Conservation (phyloP, 2,113 vertebrate species). For the Pampusana beccarii region DNA sequence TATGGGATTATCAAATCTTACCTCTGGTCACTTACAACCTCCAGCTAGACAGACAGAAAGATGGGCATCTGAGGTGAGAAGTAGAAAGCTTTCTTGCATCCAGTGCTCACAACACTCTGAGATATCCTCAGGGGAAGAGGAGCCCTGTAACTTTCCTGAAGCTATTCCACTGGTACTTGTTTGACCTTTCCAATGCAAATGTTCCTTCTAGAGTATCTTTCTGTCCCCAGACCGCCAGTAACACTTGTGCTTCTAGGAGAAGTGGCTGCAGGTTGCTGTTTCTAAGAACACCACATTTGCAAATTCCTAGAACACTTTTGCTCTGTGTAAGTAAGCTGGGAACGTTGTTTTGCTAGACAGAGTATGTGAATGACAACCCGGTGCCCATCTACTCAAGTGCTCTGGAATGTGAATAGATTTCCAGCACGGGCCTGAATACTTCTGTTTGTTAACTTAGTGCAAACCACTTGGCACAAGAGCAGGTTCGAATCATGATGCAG, state of each 20-base stretch:
- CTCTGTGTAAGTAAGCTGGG: conserved; percentile 51
- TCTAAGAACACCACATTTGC: conserved; percentile 62
- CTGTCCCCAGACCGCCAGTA: background rate
- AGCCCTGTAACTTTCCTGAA: background rate
- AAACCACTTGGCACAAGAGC: conserved; percentile 48
- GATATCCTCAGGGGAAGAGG: background rate
- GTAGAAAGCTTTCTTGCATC: background rate
- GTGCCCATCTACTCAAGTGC: conserved; percentile 57
- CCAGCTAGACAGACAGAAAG: background rate
- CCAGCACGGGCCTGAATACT: conserved; percentile 4
- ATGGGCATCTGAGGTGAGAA: background rate
- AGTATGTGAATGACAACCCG: conserved; percentile 22
- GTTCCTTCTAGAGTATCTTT: background rate
- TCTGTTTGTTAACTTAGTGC: conserved; percentile 61
- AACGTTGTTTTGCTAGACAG: conserved; percentile 64
- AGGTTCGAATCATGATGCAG: background rate
- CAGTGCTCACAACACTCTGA: background rate
- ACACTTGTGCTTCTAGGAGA: background rate
- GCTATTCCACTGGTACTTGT: background rate
- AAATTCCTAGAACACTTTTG: conserved; percentile 67
- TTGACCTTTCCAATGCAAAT: background rate
- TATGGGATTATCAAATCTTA: background rate
- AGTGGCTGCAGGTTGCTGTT: background rate
- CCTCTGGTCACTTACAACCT: background rate
- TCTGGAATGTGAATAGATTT: conserved; percentile 63